These are phyloP conservation scores for Callyntrura sp. DNA, from an alignment of 2,888 invertebrate genomes.

Conservation along the genomic window DNA sequence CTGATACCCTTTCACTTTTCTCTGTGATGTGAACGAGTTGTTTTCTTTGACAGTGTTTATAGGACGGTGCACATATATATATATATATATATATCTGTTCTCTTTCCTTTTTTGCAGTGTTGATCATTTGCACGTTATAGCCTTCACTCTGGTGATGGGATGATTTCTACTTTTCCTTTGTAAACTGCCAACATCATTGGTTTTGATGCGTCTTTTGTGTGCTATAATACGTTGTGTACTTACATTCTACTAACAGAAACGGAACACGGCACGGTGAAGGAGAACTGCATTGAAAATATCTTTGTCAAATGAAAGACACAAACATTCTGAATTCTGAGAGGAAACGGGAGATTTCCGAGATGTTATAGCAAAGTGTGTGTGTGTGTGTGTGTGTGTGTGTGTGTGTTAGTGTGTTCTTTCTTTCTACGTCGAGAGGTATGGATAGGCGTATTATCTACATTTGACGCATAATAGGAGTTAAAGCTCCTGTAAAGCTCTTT, in stretches of 20 bases:
- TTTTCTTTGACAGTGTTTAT: too few species aligned
- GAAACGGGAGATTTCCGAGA: conserved; percentile 37
- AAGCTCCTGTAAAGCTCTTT: conserved; percentile 28
- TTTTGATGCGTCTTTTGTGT: conserved; percentile 48
- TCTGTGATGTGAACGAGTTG: conserved; percentile 54
- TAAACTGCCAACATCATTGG: conserved; percentile 28
- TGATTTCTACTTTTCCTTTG: conserved; percentile 1
- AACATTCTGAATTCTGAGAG: conserved; percentile 47
- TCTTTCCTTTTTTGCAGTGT: not conserved
- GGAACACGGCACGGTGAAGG: not conserved
- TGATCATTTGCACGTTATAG: too few species aligned
- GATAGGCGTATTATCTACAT: not conserved
- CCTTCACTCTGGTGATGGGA: too few species aligned
- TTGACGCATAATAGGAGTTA: conserved; percentile 17
- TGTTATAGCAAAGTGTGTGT: not conserved
- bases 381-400: too few species aligned
- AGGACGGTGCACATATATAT: too few species aligned
- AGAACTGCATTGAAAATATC: not conserved
- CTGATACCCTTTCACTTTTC: conserved; percentile 65
- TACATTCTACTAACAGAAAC: not conserved
- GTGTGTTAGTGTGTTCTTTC: too few species aligned
- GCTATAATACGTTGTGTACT: conserved; percentile 31
- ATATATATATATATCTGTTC: too few species aligned
- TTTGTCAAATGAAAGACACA: conserved; percentile 41
- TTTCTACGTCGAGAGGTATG: not conserved